phyloP scores from a whole-genome alignment of 2,113 vertebrate species.

The Dicerorhinus sumatrensis region DNA sequence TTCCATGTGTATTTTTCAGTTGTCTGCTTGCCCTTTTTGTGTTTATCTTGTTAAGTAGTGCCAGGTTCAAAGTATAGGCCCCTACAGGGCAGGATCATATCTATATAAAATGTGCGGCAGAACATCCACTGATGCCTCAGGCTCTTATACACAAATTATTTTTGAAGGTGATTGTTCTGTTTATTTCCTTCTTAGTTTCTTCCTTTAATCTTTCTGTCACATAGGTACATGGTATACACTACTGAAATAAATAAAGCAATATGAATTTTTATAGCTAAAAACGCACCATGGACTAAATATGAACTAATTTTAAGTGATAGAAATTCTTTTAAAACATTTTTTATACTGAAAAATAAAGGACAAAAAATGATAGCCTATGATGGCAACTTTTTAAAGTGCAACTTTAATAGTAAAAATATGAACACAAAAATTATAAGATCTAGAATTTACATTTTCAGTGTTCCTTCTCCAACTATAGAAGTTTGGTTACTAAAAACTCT shows the following conservation, averaged over 20 bases:
- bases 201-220: not conserved
- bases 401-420: not conserved
- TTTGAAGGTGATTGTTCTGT: not conserved
- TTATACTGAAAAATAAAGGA: not conserved
- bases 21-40: not conserved
- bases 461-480: not conserved
- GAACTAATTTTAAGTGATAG: not conserved
- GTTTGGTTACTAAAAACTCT: not conserved
- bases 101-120: not conserved
- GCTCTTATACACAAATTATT: not conserved
- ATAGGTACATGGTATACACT: not conserved
- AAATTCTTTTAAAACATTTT: slow-evolving; percentile 4
- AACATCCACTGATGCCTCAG: not conserved
- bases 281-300: not conserved
- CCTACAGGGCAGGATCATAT: not conserved
- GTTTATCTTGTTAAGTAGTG: not conserved
- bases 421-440: not conserved
- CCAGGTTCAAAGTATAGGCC: not conserved
- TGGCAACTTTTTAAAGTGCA: not conserved
- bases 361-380: not conserved
- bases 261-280: not conserved
- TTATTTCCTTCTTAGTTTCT: not conserved
- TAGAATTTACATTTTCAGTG: not conserved
- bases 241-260: not conserved
- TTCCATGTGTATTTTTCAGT: slow-evolving; percentile 31